Evolutionary conservation across 2,888 invertebrate species (phyloP), one percentile per base, ranked within the genome.

Genomic region (Pyralis farinalis): DNA sequence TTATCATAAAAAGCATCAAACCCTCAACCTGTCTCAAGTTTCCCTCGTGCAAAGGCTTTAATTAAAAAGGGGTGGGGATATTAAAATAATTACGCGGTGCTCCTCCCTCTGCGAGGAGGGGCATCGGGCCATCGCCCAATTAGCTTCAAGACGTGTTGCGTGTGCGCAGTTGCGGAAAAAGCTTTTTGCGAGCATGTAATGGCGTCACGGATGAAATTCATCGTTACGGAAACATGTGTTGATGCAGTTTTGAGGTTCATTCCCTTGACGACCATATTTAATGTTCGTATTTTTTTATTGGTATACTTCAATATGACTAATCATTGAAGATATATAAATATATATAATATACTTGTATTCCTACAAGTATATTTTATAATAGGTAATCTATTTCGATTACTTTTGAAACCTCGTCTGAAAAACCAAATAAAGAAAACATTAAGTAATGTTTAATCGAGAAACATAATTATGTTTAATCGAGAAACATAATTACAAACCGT

Each of bases 1-100:
- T 21, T 7, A 10, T 30, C 8, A 31, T 31, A 12, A 31, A 31
- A 31, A 31, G 25, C 25, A 5, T 21, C 31, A n/a, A 12, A 28
- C 10, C 16, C 12, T 36, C 4, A 16, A 33, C 27, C 37, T 40
- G 25, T 21, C 35, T 39, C 36, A 29, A 32, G 37, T 34, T 32
- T 28, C 28, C 28, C 10, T 30, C 25, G 25, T 25, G 25, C 25
- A 25, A 25, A n/a, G 40, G 9, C 40, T 65, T 75, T 79, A 85
- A 84, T 84, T 83, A 83, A 78, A 76, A 76, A 79, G 71, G 72
- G 86, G 86, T 81, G 86, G 79, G 69, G 79, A 79, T 82, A 79
- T 82, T 81, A 79, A 77, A 70, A 77, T 86, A 86, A 86, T 86
- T 83, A 83, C 72, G 81, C 69, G 49, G 76, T 77, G 75, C 79